phyloP scores from a whole-genome alignment of 2,113 vertebrate genomes.

The Festucalex cinctus region DNA sequence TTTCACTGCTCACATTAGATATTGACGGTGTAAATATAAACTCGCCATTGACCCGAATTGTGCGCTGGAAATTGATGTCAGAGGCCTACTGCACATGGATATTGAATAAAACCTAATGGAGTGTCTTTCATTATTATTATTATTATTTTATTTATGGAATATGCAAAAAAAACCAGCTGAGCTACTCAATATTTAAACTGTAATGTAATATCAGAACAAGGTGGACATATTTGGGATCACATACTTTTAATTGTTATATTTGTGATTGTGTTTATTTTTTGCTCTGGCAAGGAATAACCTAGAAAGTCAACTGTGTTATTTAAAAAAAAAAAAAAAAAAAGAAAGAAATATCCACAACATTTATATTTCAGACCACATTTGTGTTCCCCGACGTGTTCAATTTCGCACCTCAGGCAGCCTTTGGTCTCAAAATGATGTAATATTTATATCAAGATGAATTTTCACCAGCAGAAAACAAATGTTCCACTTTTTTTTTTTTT shows the following conservation, averaged over 20 bases:
- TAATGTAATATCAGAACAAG: too few species aligned
- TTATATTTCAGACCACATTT: not conserved
- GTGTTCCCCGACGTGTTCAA: not conserved
- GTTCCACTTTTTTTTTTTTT: not conserved
- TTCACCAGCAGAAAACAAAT: not conserved
- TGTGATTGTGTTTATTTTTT: too few species aligned
- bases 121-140: too few species aligned
- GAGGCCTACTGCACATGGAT: too few species aligned
- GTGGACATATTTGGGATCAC: too few species aligned
- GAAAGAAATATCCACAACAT: not conserved
- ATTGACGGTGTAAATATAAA: conserved; percentile 20
- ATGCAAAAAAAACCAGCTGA: too few species aligned
- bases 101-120: too few species aligned
- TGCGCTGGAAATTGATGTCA: too few species aligned
- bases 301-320: not conserved
- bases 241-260: too few species aligned
- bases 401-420: not conserved
- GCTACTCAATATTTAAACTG: too few species aligned
- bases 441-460: conserved; percentile 1
- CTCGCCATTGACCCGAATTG: not conserved
- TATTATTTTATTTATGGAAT: too few species aligned
- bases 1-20: conserved; percentile 13
- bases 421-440: not conserved
- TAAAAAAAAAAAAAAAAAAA: not conserved
- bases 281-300: too few species aligned